phyloP scores from a whole-genome alignment of 2,797 vertebrate genomes.

The Spea hammondii region DNA sequence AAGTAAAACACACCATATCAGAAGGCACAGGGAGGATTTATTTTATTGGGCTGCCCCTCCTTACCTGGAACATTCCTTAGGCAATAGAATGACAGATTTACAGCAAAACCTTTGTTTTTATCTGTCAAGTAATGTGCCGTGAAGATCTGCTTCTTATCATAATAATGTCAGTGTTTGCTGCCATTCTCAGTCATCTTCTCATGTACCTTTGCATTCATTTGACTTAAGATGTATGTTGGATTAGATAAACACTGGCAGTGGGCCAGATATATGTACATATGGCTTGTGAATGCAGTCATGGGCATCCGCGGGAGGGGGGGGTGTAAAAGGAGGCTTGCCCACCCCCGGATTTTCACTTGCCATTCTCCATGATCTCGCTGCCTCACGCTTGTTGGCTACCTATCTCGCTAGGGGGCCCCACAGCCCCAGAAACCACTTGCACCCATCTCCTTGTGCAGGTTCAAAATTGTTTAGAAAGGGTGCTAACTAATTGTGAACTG shows the following conservation, averaged over 20 bases:
- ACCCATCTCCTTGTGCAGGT: no score
- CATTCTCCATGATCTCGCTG: no score
- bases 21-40: conserved; percentile 43
- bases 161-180: conserved; percentile 60
- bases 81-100: conserved; percentile 54
- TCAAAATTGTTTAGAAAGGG: no score
- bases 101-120: conserved; percentile 56
- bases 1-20: conserved; percentile 31
- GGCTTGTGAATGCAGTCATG: conserved; percentile 7
- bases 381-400: no score
- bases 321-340: no score
- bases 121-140: conserved; percentile 67
- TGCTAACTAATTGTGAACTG: no score
- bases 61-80: conserved; percentile 52
- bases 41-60: conserved; percentile 47
- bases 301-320: background rate
- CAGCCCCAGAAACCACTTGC: no score
- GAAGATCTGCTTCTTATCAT: conserved; percentile 62
- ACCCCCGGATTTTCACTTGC: no score
- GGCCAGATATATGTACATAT: conserved; percentile 27
- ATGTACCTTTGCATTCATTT: conserved; percentile 49
- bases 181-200: conserved; percentile 59
- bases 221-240: conserved; percentile 53
- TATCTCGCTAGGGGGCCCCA: no score
- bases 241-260: conserved; percentile 63